These are phyloP conservation scores for Zaprionus africanus DNA, from an alignment of 1,140 invertebrate genomes.

Conservation along the genomic window DNA sequence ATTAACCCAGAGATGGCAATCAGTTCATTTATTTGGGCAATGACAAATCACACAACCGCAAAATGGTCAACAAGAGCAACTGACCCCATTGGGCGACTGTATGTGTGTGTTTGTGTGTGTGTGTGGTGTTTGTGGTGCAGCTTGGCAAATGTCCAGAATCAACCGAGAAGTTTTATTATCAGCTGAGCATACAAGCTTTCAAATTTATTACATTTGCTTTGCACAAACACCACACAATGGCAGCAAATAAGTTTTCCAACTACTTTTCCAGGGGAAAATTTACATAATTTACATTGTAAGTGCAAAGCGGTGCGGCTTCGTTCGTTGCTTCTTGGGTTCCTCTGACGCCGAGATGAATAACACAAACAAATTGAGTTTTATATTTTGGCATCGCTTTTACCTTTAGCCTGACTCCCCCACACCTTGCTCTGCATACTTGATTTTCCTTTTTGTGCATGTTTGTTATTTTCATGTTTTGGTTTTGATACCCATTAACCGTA, in stretches of 20 bases:
- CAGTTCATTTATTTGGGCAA: conserved; percentile 36
- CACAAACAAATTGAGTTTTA: conserved; percentile 53
- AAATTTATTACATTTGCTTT: conserved; percentile 77
- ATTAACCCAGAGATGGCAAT: conserved; percentile 42
- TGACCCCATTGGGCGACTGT: not conserved
- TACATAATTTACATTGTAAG: conserved; percentile 70
- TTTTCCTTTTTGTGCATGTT: not conserved
- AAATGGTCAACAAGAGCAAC: conserved; percentile 6
- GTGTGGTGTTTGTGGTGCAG: too few relatives aligned
- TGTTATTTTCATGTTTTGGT: not conserved
- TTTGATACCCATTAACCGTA: not conserved
- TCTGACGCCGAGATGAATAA: conserved; percentile 25
- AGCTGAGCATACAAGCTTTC: conserved; percentile 67
- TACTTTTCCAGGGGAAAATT: conserved; percentile 46
- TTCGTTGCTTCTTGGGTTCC: conserved; percentile 18
- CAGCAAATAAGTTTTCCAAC: conserved; percentile 60
- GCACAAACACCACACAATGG: conserved; percentile 34
- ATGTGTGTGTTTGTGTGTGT: conserved; percentile 7
- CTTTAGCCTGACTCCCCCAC: not conserved
- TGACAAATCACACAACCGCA: conserved; percentile 44
- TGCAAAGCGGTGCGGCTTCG: conserved; percentile 51
- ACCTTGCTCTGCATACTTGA: not conserved
- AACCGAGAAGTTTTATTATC: conserved; percentile 54
- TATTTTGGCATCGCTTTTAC: conserved; percentile 20
- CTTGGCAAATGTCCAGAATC: conserved; percentile 6